Percentiles rank a stretch among this genome's conserved stretches.
These are phyloP conservation scores for Cyclina sinensis DNA, from an alignment of 1,140 invertebrate species.

Conservation along the genomic window DNA sequence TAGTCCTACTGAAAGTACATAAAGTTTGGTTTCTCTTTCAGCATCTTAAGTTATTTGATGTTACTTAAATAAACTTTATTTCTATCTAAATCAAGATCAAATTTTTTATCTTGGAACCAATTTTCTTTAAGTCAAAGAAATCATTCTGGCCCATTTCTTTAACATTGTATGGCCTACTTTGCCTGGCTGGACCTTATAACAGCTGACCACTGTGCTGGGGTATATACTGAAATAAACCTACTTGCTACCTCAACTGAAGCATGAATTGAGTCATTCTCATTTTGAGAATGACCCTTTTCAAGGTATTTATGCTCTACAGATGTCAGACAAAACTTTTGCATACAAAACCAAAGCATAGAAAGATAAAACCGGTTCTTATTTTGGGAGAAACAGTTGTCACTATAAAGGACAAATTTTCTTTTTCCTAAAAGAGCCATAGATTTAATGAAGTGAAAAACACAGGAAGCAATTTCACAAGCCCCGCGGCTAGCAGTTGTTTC, in stretches of 20 bases:
- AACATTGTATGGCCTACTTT: not conserved
- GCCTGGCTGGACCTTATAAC: conserved; percentile 17
- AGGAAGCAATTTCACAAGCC: not conserved
- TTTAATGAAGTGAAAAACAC: not conserved
- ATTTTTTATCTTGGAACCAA: not conserved
- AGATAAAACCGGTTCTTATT: conserved; percentile 32
- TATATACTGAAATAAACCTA: not conserved
- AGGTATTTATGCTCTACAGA: conserved; percentile 46
- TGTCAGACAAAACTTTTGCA: not conserved
- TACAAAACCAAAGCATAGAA: conserved; percentile 29
- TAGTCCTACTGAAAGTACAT: conserved; percentile 28
- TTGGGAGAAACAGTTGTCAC: conserved; percentile 33
- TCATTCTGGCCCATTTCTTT: conserved; percentile 14
- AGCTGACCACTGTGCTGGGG: conserved; percentile 34
- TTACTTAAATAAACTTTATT: not conserved
- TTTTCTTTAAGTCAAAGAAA: conserved; percentile 14
- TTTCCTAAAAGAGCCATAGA: not conserved
- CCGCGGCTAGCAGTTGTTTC: conserved; percentile 9
- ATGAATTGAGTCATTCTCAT: conserved; percentile 49
- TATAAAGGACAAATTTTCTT: conserved; percentile 25
- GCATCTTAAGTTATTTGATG: conserved; percentile 3
- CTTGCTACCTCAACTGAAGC: conserved; percentile 3
- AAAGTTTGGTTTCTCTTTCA: conserved; percentile 3
- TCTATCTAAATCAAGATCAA: not conserved
- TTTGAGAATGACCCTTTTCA: conserved; percentile 47